phyloP scores from a whole-genome alignment of 2,113 vertebrate species.

The Sinocyclocheilus maitianheensis region DNA sequence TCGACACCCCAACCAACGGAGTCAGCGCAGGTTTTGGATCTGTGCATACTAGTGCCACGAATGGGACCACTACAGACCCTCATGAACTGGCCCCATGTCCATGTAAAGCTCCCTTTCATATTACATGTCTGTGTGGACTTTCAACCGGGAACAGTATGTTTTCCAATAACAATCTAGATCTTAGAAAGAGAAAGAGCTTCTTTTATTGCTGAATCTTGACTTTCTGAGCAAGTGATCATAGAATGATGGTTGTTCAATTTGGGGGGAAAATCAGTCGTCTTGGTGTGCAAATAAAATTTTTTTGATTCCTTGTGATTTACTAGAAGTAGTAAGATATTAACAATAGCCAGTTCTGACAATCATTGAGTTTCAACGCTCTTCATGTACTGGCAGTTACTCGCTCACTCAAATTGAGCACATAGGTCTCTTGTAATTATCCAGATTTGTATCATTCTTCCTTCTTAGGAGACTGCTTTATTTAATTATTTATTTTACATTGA shows the following conservation, averaged over 20 bases:
- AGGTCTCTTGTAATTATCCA: slow-evolving; percentile 41
- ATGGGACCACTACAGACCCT: slow-evolving; percentile 42
- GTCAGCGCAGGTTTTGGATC: slow-evolving; percentile 24
- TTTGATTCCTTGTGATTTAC: slow-evolving; percentile 40
- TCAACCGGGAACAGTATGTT: slow-evolving; percentile 84
- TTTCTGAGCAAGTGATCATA: slow-evolving; percentile 31
- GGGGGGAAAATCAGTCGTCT: slow-evolving; percentile 4
- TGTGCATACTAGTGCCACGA: slow-evolving; percentile 40
- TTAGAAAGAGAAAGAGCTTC: slow-evolving; percentile 53
- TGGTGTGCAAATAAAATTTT: slow-evolving; percentile 20
- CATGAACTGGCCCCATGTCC: slow-evolving; percentile 64
- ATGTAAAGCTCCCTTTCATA: slow-evolving; percentile 69
- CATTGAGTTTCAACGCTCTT: slow-evolving; percentile 39
- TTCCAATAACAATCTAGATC: slow-evolving; percentile 66
- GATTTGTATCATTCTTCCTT: slow-evolving; percentile 47
- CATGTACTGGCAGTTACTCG: slow-evolving; percentile 20
- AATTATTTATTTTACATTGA: background rate
- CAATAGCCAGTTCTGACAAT: slow-evolving; percentile 44
- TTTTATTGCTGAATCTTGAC: slow-evolving; percentile 36
- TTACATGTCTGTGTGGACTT: slow-evolving; percentile 77
- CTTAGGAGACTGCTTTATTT: slow-evolving; percentile 56
- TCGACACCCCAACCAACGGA: slow-evolving; percentile 27
- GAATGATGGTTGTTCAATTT: slow-evolving; percentile 51
- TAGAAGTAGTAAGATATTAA: slow-evolving; percentile 49
- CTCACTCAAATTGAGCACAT: slow-evolving; percentile 26